Evolutionary conservation across 2,113 vertebrate genomes (phyloP), one percentile per base, ranked within the genome.

Genomic region (Stictonetta naevosa): DNA sequence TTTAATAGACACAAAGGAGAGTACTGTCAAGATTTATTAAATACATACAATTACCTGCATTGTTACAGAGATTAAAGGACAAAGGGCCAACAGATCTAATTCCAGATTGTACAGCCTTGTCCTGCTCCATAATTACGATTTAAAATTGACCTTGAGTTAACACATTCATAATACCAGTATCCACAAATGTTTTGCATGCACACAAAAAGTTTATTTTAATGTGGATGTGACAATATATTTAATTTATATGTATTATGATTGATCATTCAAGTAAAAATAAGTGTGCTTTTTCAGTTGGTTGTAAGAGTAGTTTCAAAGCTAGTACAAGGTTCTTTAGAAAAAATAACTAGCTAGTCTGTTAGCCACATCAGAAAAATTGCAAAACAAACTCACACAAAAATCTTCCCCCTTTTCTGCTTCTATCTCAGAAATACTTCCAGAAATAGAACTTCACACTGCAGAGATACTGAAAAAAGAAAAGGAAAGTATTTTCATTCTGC

Each of bases 61-160:
- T 96, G 86, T 95, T 88, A 94, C 25, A 25, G 69, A 95, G 83
- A 95, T 88, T 83, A 79, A 53, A 88, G 66, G 80, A 95, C 73
- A 86, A 92, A 86, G 42, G 8, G 56, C 28, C 48, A 94, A 96
- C 40, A 93, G 80, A 92, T 76, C n/a, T 50, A 84, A 77, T 94
- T 93, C 53, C 69, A 94, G 83, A 91, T 87, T 40, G 78, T 44
- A 86, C 34, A 83, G 64, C 60, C 62, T 44, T 86, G 55, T 68
- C 56, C 46, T 81, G 90, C 83, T 69, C 53, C 42, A 79, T 68
- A 86, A 83, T 88, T 72, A 75, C 34, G 33, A 62, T 81, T 94
- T 94, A 89, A 89, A 96, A 88, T 46, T 64, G 36, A 42, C 84
- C 80, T 90, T 83, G 52, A 82, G 36, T 62, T 78, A 88, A 79